Evolutionary conservation across 2,797 vertebrate genomes (phyloP), one percentile per base, ranked within the genome.

Genomic region (Oreochromis mossambicus): DNA sequence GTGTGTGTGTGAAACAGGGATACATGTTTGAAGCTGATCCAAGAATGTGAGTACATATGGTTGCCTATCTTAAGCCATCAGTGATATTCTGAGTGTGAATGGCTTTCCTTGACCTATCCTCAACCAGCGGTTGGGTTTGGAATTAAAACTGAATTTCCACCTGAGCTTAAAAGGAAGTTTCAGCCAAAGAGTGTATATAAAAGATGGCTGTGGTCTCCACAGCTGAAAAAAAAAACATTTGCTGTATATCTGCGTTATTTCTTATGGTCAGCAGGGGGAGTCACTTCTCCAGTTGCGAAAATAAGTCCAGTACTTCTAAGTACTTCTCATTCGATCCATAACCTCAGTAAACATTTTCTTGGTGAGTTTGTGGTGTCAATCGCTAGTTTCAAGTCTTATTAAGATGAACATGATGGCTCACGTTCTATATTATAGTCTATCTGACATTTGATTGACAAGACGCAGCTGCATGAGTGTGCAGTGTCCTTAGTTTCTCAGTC

Each of bases 41-140:
- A 83, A 82, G 82, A 81, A 83, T 90, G 85, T 84, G 75, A 91
- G 84, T 55, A 90, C 89, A 91, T 91, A 80, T 88, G 81, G 81
- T 54, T 73, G 55, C 6, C 46, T 86, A 84, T 77, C 48, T 85
- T 61, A 93, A 87, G 88, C 84, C 83, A 90, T 84, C 36, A 79
- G 17, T 75, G 38, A 85, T 55, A 76, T 55, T 66, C 38, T 34
- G 24, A 50, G 26, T n/a, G 43, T n/a, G 43, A 48, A 73, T 73
- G 41, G 8, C 41, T 50, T 73, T 48, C 15, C 15, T 48, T 48
- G 9, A 19, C 10, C 17, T 32, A 50, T 32, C 17, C 10, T 19
- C 17, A 34, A 50, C 46, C 46, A 63, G 10, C 14, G 1, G 13
- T 56, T 38, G 29, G 70, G 43, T 81, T 8, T 51, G 21, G 12